These are phyloP conservation scores for Vulpes lagopus DNA, from an alignment of 2,113 vertebrate species.

Conservation along the genomic window DNA sequence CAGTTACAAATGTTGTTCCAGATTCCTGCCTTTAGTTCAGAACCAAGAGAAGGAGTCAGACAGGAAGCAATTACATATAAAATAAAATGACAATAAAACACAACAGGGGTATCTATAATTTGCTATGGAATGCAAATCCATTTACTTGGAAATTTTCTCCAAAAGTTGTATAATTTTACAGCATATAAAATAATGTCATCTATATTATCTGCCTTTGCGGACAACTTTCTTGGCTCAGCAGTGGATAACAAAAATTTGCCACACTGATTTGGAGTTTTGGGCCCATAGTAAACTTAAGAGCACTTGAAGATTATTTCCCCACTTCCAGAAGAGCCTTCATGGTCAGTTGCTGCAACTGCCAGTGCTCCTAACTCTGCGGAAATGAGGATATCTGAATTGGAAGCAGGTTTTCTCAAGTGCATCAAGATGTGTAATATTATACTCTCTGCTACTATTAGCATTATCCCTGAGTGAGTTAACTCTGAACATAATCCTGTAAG, in stretches of 20 bases:
- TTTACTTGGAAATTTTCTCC: not conserved
- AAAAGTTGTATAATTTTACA: not conserved
- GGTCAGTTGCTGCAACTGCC: not conserved
- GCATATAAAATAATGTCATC: not conserved
- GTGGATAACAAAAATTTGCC: not conserved
- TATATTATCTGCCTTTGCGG: not conserved
- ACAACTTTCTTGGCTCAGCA: not conserved
- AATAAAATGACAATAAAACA: not conserved
- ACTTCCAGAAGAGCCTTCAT: not conserved
- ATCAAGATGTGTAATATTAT: not conserved
- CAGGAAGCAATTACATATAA: not conserved
- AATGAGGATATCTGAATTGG: not conserved
- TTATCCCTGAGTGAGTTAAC: not conserved
- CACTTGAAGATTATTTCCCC: not conserved
- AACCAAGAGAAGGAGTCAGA: not conserved
- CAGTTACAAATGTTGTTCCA: not conserved
- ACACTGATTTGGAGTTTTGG: not conserved
- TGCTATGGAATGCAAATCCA: not conserved
- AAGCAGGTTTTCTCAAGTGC: not conserved
- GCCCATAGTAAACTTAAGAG: not conserved
- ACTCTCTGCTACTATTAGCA: not conserved
- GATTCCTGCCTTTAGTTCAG: not conserved
- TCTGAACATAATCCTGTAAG: not conserved
- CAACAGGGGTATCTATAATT: not conserved
- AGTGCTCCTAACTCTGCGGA: not conserved